phyloP scores from a whole-genome alignment of 2,888 invertebrate species.

The Dilophus febrilis region DNA sequence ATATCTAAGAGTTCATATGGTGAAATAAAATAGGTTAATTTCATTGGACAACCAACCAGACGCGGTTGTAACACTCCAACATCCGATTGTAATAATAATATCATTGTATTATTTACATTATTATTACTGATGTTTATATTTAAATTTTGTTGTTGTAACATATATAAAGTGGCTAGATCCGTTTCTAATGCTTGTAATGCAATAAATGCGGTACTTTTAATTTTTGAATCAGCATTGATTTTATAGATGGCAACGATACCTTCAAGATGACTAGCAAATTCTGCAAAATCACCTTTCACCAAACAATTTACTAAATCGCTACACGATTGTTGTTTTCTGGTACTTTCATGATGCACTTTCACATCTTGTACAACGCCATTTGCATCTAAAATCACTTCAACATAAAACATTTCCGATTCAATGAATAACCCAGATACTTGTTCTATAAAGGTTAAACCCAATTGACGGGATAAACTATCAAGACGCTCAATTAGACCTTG shows the following conservation, averaged over 20 bases:
- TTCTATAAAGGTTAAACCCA: constrained; percentile 77
- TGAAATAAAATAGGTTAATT: constrained; percentile 82
- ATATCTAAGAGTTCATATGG: constrained; percentile 79
- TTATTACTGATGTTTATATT: constrained; percentile 24
- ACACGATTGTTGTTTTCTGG: constrained; percentile 67
- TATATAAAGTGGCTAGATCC: constrained; percentile 67
- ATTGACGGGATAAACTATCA: constrained; percentile 77
- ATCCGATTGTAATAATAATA: constrained; percentile 70
- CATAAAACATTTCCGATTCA: constrained; percentile 91
- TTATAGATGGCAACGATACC: constrained; percentile 83
- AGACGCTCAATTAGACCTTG: constrained; percentile 84
- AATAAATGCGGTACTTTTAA: constrained; percentile 84
- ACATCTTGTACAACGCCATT: constrained; percentile 78
- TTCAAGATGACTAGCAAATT: constrained; percentile 85
- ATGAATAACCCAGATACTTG: constrained; percentile 73
- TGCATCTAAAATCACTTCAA: constrained; percentile 75
- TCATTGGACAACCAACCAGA: constrained; percentile 83
- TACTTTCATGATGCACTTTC: constrained; percentile 79
- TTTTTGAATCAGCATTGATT: constrained; percentile 84
- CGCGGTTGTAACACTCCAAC: constrained; percentile 73
- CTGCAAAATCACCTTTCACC: constrained; percentile 72
- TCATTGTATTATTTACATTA: constrained; percentile 19
- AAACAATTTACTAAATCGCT: constrained; percentile 74
- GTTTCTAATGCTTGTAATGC: constrained; percentile 83
- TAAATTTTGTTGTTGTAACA: constrained; percentile 51